These are phyloP conservation scores for Petrocephalus zakoni DNA, from an alignment of 2,113 vertebrate genomes.

Conservation along the genomic window DNA sequence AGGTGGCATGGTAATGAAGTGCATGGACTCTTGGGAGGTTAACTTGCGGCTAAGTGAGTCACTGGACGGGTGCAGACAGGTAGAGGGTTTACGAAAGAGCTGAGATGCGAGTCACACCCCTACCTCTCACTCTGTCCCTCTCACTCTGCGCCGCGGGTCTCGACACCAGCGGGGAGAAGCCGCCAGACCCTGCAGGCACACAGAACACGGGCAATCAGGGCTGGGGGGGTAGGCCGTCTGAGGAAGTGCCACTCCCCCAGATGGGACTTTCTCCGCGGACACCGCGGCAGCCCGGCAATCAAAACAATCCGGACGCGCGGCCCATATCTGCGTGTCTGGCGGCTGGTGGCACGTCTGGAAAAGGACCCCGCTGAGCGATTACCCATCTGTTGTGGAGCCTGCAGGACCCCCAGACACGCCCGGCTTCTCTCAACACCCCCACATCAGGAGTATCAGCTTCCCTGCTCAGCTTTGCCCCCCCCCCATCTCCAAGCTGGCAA, in stretches of 20 bases:
- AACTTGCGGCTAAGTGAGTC: background rate
- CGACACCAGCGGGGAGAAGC: constrained; percentile 48
- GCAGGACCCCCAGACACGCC: constrained; percentile 9
- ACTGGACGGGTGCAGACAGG: background rate
- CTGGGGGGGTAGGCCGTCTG: too few relatives aligned
- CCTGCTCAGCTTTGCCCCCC: background rate
- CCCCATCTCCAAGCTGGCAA: background rate
- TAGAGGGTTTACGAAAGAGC: background rate
- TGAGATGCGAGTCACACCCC: background rate
- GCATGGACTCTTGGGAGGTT: background rate
- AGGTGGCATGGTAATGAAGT: background rate
- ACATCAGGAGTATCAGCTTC: background rate
- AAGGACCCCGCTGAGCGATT: constrained; percentile 52
- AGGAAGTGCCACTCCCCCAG: background rate
- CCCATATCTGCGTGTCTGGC: background rate
- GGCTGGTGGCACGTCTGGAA: constrained; percentile 48
- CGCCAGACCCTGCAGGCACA: constrained; percentile 39
- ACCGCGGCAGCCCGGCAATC: background rate
- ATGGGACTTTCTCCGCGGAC: background rate
- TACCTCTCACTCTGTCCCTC: constrained; percentile 55
- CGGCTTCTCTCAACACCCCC: background rate
- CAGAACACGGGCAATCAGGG: constrained; percentile 16
- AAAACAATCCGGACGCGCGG: background rate
- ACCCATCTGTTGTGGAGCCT: constrained; percentile 61
- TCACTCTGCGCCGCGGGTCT: constrained; percentile 52